Percentiles rank a stretch among this genome's conserved stretches.
Conservation (phyloP, 1,140 invertebrate genomes). For the Zaprionus ghesquierei region DNA sequence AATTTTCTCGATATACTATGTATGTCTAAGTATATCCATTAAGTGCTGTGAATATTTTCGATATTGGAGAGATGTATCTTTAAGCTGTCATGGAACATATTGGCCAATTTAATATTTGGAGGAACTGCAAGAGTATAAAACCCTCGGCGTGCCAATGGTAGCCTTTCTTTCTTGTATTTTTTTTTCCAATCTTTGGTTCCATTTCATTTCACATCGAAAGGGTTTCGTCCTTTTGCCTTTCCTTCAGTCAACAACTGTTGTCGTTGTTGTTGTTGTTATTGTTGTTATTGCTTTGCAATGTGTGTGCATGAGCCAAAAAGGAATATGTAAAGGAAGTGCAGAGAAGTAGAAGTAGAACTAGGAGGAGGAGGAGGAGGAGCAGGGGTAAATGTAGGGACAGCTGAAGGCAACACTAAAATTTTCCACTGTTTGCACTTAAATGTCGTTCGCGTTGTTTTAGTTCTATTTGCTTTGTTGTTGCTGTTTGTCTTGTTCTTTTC, state of each 20-base stretch:
- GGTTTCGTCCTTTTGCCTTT: background rate
- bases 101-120: too few species aligned
- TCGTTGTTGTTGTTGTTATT: background rate
- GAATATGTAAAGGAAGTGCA: background rate
- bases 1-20: too few species aligned
- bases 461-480: constrained; percentile 2
- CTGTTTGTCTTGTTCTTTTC: background rate
- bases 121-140: too few species aligned
- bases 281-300: background rate
- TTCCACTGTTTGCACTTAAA: constrained; percentile 58
- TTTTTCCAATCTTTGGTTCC: too few species aligned
- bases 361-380: too few species aligned
- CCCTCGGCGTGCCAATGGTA: too few species aligned
- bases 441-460: constrained; percentile 4
- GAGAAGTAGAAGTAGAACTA: too few species aligned
- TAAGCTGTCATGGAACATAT: too few species aligned
- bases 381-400: background rate
- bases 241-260: constrained; percentile 3
- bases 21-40: too few species aligned
- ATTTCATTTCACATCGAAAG: constrained; percentile 22
- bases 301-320: background rate
- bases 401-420: constrained; percentile 40
- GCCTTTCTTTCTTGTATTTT: too few species aligned
- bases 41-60: too few species aligned
- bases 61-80: too few species aligned